Percentiles rank a stretch among this genome's conserved stretches.
Conservation (phyloP, 2,113 vertebrate genomes). For the Nannospalax galili region DNA sequence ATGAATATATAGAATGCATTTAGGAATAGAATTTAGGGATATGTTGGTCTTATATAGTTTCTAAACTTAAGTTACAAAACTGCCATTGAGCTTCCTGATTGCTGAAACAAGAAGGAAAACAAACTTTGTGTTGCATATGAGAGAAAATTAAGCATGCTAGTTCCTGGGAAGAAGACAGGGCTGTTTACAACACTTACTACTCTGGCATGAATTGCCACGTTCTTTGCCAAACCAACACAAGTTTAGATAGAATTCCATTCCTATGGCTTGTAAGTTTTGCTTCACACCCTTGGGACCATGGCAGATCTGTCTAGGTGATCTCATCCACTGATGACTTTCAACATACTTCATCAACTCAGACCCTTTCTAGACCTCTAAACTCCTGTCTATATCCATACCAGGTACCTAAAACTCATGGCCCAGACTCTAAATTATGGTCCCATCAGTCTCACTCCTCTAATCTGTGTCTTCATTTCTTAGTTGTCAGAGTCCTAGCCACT, state of each 20-base stretch:
- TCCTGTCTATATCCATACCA: not conserved
- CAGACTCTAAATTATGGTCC: not conserved
- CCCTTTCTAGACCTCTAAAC: not conserved
- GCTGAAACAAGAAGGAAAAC: not conserved
- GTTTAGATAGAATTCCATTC: not conserved
- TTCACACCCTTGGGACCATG: not conserved
- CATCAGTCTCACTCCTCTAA: not conserved
- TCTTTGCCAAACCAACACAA: not conserved
- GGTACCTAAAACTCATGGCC: not conserved
- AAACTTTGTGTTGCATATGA: not conserved
- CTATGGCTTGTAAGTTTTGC: not conserved
- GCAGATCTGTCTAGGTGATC: not conserved
- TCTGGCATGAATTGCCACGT: not conserved
- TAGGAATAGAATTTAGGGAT: not conserved
- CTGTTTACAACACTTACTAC: not conserved
- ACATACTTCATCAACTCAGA: not conserved
- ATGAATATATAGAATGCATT: not conserved
- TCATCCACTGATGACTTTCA: not conserved
- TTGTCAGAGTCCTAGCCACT: not conserved
- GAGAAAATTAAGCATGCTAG: not conserved
- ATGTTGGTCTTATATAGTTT: not conserved
- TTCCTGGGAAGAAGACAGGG: not conserved
- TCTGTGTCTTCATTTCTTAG: not conserved
- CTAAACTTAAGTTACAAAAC: constrained; percentile 39
- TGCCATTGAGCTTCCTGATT: constrained; percentile 34